Conservation (phyloP, 2,797 vertebrate species). For the Aratinga solstitialis region DNA sequence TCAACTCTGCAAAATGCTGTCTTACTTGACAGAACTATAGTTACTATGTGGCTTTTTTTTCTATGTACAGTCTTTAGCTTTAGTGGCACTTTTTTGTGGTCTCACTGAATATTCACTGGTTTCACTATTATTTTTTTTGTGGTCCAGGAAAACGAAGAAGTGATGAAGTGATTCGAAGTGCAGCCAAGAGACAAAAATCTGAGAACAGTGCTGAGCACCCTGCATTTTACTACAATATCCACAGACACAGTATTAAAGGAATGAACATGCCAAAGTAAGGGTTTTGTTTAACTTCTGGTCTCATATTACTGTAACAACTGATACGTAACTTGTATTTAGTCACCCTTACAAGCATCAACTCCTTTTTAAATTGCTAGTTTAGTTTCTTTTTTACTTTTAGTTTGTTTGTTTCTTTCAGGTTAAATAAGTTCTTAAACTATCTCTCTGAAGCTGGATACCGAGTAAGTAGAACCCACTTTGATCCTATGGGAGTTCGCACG, state of each 20-base stretch:
- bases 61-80: not conserved
- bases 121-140: not conserved
- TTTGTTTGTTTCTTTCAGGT: slow-evolving; percentile 70
- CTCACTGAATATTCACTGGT: not conserved
- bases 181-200: slow-evolving; percentile 85
- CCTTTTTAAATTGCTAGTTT: fast-evolving
- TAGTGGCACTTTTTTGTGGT: not conserved
- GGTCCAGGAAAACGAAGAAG: slow-evolving; percentile 88
- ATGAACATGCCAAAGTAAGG: slow-evolving; percentile 98
- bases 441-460: slow-evolving; percentile 93
- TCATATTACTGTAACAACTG: not conserved
- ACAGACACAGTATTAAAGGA: slow-evolving; percentile 94
- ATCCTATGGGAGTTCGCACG: slow-evolving; percentile 94
- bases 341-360: not conserved
- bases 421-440: slow-evolving; percentile 93
- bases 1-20: not conserved
- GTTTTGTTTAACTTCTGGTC: not conserved
- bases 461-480: slow-evolving; percentile 95
- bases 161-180: slow-evolving; percentile 75
- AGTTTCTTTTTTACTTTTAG: too few species aligned
- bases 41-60: not conserved
- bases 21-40: not conserved
- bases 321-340: not conserved
- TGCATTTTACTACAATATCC: slow-evolving; percentile 96
- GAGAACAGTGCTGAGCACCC: slow-evolving; percentile 88